These are phyloP conservation scores for Sitodiplosis mosellana DNA, from an alignment of 1,140 invertebrate genomes.

Conservation along the genomic window DNA sequence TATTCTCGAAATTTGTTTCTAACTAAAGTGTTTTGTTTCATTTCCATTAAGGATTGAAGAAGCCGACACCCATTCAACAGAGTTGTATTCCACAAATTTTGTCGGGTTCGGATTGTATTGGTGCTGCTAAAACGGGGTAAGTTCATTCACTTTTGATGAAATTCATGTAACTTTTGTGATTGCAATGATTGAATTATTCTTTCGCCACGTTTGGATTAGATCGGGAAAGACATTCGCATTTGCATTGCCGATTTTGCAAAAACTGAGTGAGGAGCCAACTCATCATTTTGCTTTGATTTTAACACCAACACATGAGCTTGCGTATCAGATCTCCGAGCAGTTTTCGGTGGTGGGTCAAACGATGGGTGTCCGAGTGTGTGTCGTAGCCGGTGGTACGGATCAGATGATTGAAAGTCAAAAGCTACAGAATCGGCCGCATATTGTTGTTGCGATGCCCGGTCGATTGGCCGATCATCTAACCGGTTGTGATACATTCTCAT, in stretches of 20 bases:
- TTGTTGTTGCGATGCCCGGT: constrained; percentile 88
- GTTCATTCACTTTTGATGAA: too few relatives aligned
- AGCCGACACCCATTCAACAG: constrained; percentile 70
- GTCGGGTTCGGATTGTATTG: constrained; percentile 73
- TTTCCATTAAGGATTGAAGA: constrained; percentile 42
- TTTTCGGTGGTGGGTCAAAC: constrained; percentile 75
- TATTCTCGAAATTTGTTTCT: background rate
- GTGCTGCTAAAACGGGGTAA: constrained; percentile 81
- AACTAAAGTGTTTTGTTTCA: background rate
- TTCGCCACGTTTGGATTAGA: background rate
- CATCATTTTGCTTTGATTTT: constrained; percentile 88
- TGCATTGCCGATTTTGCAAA: constrained; percentile 85
- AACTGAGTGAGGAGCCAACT: constrained; percentile 78
- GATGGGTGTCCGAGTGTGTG: constrained; percentile 59
- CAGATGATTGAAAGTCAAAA: constrained; percentile 78
- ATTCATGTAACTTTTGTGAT: too few relatives aligned
- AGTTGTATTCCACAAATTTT: constrained; percentile 70
- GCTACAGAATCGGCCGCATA: constrained; percentile 71
- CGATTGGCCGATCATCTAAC: constrained; percentile 73
- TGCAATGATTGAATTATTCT: too few relatives aligned
- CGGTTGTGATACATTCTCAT: constrained; percentile 63
- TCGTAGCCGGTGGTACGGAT: constrained; percentile 85
- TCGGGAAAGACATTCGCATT: constrained; percentile 97
- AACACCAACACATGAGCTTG: constrained; percentile 90
- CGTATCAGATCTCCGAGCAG: constrained; percentile 83